Base-by-base conservation (phyloP, 2,797 vertebrate genomes). In the Chromis chromis region DNA sequence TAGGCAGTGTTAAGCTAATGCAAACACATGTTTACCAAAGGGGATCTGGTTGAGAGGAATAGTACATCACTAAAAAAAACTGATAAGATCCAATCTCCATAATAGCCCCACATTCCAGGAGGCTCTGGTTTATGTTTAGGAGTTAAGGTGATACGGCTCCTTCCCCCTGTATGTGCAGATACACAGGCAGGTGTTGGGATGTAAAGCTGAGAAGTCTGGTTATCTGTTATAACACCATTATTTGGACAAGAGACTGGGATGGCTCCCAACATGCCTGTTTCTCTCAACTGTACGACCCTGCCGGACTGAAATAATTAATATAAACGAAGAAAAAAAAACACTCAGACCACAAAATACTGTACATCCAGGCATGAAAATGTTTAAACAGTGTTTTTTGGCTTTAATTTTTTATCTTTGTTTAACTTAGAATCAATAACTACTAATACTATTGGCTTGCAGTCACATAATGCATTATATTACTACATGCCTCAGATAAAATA, bases 171-270 rank as follows among this genome's bases (percentile, higher is more conserved):
- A 54, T 74, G 74, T 76, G 66, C 8, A 84, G 59, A 85, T 19
- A 68, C 24, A 76, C 62, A 46, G 13, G 68, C 86, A 90, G 85
- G 86, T 91, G 82, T 86, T 27, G 31, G 72, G 42, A 36, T 78
- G 49, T 81, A n/a, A 74, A 74, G 25, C 65, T 79, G 83, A 83
- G 86, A 21, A 83, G 77, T 85, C 74, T 76, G 27, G 58, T 65
- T 59, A 76, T 72, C 78, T 83, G 49, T 77, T 53, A 40, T 39
- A 78, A 21, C 17, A 9, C 55, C 48, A 72, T 53, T 69, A 65
- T 84, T 77, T 83, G 49, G 48, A 59, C 19, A 42, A 17, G 13
- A 68, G 27, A 62, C 12, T 12, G 24, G 4, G 5, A 62, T 50
- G 25, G 9, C 42, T 78, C 59, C 55, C 64, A 69, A 60, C 21